These are phyloP conservation scores for Nothobranchius furzeri DNA, from an alignment of 2,113 vertebrate species.

Conservation along the genomic window DNA sequence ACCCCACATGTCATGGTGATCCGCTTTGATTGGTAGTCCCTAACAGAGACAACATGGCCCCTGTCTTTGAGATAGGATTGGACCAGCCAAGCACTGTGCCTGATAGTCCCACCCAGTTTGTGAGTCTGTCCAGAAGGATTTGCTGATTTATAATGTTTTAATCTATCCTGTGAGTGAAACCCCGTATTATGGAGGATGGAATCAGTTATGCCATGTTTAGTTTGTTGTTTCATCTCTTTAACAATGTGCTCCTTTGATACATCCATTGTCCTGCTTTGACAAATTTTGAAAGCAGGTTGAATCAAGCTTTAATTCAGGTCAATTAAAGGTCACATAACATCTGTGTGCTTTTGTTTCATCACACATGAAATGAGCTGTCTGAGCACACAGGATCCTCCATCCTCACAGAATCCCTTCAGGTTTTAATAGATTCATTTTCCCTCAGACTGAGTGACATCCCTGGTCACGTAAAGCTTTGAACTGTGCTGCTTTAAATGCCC, in stretches of 20 bases:
- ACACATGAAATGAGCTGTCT: conserved; percentile 14
- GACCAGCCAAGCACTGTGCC: no score
- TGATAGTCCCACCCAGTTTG: no score
- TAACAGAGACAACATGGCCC: no score
- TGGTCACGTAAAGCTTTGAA: conserved; percentile 51
- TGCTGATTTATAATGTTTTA: neutral
- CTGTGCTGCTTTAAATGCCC: conserved; percentile 67
- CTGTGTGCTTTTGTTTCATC: conserved; percentile 38
- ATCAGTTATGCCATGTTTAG: no score
- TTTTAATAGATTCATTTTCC: conserved; percentile 55
- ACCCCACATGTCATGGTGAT: no score
- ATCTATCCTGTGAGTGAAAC: no score
- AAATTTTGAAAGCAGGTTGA: conserved; percentile 3
- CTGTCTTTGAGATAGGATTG: no score
- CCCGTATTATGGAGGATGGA: no score
- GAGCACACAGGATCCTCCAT: conserved; percentile 25
- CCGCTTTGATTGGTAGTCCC: no score
- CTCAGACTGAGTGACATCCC: conserved; percentile 3
- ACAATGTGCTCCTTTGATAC: neutral
- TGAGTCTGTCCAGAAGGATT: no score
- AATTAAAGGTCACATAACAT: conserved; percentile 6
- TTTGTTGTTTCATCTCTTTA: neutral
- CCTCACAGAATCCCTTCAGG: conserved; percentile 37
- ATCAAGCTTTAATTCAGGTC: conserved; percentile 8
- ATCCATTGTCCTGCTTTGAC: neutral